Evolutionary conservation across 2,113 vertebrate genomes (phyloP).

Genomic region (Ginglymostoma cirratum): DNA sequence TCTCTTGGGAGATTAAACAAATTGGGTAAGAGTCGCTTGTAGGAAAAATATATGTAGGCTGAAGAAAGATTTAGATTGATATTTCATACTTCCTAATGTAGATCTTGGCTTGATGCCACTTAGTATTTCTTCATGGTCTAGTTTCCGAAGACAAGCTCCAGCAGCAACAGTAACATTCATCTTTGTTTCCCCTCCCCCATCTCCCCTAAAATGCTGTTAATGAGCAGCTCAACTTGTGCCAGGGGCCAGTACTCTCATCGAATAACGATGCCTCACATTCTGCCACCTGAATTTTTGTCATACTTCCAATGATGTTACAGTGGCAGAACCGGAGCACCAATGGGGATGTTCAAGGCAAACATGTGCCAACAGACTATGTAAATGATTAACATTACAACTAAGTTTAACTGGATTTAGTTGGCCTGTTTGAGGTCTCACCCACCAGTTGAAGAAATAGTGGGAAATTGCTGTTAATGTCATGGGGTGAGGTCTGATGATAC

Average conservation of each 20-base stretch:
- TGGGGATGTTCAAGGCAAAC: not conserved
- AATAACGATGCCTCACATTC: not conserved
- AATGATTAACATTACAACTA: not conserved
- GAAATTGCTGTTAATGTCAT: too few relatives aligned
- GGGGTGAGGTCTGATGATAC: too few relatives aligned
- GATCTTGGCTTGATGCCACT: not conserved
- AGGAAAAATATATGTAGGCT: not conserved
- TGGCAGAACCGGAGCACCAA: not conserved
- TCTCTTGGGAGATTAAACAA: not conserved
- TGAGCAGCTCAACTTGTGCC: not conserved
- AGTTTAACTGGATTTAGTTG: too few relatives aligned
- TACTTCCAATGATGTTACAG: not conserved
- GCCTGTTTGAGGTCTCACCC: too few relatives aligned
- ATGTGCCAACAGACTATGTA: not conserved
- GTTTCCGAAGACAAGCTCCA: not conserved
- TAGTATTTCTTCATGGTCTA: not conserved
- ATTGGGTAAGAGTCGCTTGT: not conserved
- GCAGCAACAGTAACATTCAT: not conserved
- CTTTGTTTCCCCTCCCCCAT: not conserved
- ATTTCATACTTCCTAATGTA: not conserved
- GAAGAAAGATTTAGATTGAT: not conserved
- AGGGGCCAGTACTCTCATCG: not conserved
- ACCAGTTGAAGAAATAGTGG: too few relatives aligned
- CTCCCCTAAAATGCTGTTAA: not conserved
- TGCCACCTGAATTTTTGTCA: not conserved